phyloP scores from a whole-genome alignment of 2,113 vertebrate species.

The Poecilia latipinna region DNA sequence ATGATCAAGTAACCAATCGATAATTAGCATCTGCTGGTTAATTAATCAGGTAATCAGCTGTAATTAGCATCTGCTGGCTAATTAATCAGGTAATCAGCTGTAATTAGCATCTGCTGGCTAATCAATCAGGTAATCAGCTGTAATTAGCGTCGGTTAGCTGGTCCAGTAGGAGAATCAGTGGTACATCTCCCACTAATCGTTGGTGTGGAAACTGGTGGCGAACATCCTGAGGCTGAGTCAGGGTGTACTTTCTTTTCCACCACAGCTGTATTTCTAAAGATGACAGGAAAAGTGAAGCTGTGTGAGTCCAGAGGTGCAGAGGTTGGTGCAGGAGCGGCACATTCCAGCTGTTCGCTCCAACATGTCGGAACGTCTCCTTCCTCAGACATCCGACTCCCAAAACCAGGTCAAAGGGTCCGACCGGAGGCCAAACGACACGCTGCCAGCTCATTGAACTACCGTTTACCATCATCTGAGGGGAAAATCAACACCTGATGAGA shows the following conservation, averaged over 20 bases:
- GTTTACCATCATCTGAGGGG: no score
- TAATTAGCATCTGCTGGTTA: no score
- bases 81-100: no score
- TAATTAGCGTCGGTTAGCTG: no score
- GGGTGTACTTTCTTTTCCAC: neutral
- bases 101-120: no score
- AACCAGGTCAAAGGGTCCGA: constrained; percentile 46
- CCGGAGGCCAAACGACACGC: constrained; percentile 36
- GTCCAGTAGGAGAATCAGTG: no score
- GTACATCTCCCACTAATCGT: no score
- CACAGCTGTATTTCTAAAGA: neutral
- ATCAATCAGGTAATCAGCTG: no score
- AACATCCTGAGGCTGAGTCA: neutral
- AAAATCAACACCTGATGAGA: no score
- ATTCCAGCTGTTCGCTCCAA: constrained; percentile 63
- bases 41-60: no score
- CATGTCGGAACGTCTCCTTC: constrained; percentile 54
- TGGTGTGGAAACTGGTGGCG: neutral
- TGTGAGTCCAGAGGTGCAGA: constrained; percentile 28
- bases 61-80: no score
- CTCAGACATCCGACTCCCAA: constrained; percentile 36
- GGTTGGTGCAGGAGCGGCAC: constrained; percentile 36
- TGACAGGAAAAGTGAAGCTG: neutral
- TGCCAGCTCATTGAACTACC: constrained; percentile 48
- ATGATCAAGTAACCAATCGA: no score